Base-by-base conservation (phyloP, 2,113 vertebrate genomes). In the Gavia stellata region DNA sequence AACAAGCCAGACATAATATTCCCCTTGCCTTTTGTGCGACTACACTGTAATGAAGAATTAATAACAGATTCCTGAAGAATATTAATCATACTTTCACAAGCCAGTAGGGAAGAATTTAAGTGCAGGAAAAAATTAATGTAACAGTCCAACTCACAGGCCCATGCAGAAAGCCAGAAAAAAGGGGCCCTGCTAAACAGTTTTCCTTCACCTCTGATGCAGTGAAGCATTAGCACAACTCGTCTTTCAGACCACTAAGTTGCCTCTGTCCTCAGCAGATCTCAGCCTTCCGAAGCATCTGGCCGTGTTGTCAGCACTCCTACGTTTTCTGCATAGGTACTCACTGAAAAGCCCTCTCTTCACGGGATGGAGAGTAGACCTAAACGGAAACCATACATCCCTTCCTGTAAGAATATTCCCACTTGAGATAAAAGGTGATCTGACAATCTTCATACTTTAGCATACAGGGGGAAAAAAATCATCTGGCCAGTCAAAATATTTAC, bases 1-100 rank as follows among this genome's bases (percentile, higher is more conserved):
- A 97, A 92, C 96, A 97, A 97, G 87, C 93, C 94, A 96, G 95
- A 95, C 95, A 82, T 96, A 97, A 97, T 95, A 97, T 97, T 97
- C 96, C 89, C 71, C 89, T 77, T 90, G 96, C 94, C 94, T 97
- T 97, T 97, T 97, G 89, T 97, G 91, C 1, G 15, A 86, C 96
- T 94, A 73, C 13, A 42, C 95, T 79, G 86, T 97, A 96, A 97
- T 97, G 95, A 97, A 96, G 97, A 97, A 97, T 97, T 96, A 97
- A 97, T 96, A 96, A 97, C 86, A 94, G 84, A 90, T 90, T 97
- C 87, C 84, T 93, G 89, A 94, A 90, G 96, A 96, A 96, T 96
- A 97, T 97, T 97, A 96, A 97, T 97, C 97, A 97, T 79, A 77
- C 91, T 95, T 94, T 83, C 94, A 94, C 58, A 95, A 97, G 87